These are phyloP conservation scores for Danaus plexippus DNA, from an alignment of 1,140 invertebrate species.

Conservation along the genomic window DNA sequence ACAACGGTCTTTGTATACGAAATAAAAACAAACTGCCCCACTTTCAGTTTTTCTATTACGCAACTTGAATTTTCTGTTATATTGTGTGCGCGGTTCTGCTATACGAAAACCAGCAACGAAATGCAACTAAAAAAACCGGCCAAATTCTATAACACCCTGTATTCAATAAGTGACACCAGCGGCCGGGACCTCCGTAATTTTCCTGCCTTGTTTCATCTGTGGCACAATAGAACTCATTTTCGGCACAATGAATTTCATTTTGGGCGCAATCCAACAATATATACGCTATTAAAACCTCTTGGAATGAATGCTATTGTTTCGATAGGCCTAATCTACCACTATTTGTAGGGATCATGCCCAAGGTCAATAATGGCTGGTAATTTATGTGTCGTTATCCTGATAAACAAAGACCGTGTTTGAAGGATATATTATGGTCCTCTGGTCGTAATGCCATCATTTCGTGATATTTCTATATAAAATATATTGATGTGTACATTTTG, in stretches of 20 bases:
- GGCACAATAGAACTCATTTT: slow-evolving; percentile 41
- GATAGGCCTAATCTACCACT: slow-evolving; percentile 29
- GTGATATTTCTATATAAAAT: too few relatives aligned
- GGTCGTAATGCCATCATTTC: too few relatives aligned
- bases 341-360: slow-evolving; percentile 25
- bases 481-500: too few relatives aligned
- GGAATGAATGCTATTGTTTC: slow-evolving; percentile 20
- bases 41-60: slow-evolving; percentile 12
- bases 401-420: too few relatives aligned
- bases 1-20: slow-evolving; percentile 7
- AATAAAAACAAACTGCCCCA: slow-evolving; percentile 12
- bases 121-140: slow-evolving; percentile 25
- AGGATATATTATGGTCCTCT: too few relatives aligned
- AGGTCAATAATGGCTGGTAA: slow-evolving; percentile 19
- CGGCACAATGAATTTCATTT: slow-evolving; percentile 41
- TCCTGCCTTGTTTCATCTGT: slow-evolving; percentile 43
- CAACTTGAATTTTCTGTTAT: slow-evolving; percentile 14
- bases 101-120: too few relatives aligned
- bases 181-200: slow-evolving; percentile 43
- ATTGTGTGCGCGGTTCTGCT: slow-evolving; percentile 6
- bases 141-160: slow-evolving; percentile 42
- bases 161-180: slow-evolving; percentile 46
- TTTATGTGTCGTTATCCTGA: slow-evolving; percentile 12
- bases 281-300: slow-evolving; percentile 46
- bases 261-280: slow-evolving; percentile 41